Percentiles rank a stretch among this genome's conserved stretches.
phyloP scores from a whole-genome alignment of 2,888 invertebrate genomes.

The Cartodere bifasciata region DNA sequence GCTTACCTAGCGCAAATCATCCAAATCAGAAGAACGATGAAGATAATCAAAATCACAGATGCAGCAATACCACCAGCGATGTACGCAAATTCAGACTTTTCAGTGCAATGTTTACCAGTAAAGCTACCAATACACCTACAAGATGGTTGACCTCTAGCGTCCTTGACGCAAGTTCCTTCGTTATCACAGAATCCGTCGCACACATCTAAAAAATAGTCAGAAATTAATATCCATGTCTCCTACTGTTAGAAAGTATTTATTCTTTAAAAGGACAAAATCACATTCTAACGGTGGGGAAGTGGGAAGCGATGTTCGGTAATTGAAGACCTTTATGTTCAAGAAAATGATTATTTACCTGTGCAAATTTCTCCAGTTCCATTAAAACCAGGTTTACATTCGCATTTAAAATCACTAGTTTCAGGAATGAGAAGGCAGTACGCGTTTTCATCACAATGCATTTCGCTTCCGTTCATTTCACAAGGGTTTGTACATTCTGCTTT shows the following conservation, averaged over 20 bases:
- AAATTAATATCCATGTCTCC: too few species aligned
- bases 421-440: conserved; percentile 76
- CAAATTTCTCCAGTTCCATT: conserved; percentile 78
- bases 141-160: conserved; percentile 68
- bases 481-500: conserved; percentile 81
- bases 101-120: conserved; percentile 77
- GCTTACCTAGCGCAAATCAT: conserved; percentile 85
- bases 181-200: conserved; percentile 82
- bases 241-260: too few species aligned
- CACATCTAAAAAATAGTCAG: conserved; percentile 55
- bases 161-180: conserved; percentile 78
- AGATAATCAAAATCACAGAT: conserved; percentile 84
- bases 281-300: too few species aligned
- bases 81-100: conserved; percentile 91
- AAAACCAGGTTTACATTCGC: conserved; percentile 88
- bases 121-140: conserved; percentile 88
- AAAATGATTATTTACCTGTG: conserved; percentile 44
- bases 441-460: conserved; percentile 77
- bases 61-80: conserved; percentile 90
- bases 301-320: too few species aligned
- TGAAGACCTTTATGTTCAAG: too few species aligned
- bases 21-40: conserved; percentile 87
- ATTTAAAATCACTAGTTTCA: conserved; percentile 75
- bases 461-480: conserved; percentile 69
- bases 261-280: too few species aligned